These are phyloP conservation scores for Blastobasis lacticolella DNA, from an alignment of 2,888 invertebrate species.

Conservation along the genomic window DNA sequence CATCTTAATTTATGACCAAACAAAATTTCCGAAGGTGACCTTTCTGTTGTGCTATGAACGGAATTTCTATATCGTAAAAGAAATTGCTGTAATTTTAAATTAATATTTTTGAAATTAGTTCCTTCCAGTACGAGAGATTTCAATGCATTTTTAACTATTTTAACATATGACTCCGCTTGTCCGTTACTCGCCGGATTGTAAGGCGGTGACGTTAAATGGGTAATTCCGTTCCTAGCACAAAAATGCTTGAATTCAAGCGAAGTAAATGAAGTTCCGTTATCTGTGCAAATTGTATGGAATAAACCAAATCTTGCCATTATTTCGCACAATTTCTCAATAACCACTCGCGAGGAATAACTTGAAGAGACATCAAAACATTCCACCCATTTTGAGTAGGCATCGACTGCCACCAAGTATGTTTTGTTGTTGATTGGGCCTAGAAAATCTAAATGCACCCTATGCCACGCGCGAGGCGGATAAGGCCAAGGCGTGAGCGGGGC, in stretches of 20 bases:
- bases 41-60: conserved; percentile 4
- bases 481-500: no score
- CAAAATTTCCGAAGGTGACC: conserved; percentile 4
- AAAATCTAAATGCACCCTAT: not conserved
- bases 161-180: not conserved
- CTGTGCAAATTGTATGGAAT: not conserved
- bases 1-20: conserved; percentile 6
- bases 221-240: not conserved
- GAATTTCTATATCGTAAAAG: conserved; percentile 7
- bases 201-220: not conserved
- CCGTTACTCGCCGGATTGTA: not conserved
- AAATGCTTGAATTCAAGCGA: not conserved
- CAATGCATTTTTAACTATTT: not conserved
- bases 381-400: not conserved
- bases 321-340: not conserved
- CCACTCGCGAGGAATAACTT: not conserved
- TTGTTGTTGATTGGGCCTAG: not conserved
- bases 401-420: not conserved
- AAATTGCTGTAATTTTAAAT: conserved; percentile 2
- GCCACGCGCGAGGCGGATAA: not conserved
- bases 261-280: not conserved
- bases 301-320: not conserved
- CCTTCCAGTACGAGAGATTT: conserved; percentile 1
- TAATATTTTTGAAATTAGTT: not conserved
- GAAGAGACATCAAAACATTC: not conserved